Base-by-base conservation (phyloP, 2,888 invertebrate species). In the Cryptops parisi region DNA sequence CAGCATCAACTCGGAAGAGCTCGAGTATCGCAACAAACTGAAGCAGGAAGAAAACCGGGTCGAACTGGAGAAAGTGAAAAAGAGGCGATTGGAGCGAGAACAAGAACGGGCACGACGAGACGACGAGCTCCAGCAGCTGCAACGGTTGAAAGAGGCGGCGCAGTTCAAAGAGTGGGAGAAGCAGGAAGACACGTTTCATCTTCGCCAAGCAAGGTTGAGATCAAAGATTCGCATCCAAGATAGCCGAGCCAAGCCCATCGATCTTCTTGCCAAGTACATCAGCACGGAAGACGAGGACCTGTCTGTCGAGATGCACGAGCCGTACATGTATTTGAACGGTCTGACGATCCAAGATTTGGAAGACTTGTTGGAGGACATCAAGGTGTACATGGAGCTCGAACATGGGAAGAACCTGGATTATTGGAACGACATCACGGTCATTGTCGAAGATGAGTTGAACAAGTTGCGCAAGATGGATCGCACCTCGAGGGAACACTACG, bases 251-350 rank as follows among this genome's bases (percentile, higher is more conserved):
- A 98, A 98, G 66, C 96, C 98, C 0, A 98, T 99, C 60, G 98
- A 99, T 75, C 74, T 97, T 58, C 72, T 98, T 53, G 96, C 96
- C 0, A 88, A 96, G 73, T 98, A 97, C 65, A 88, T 96, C 54
- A 85, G 86, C 66, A 84, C 86, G 0, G 87, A 91, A 64, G 85
- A 87, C 62, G 78, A 83, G 59, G 86, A 87, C 50, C 85, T 93
- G 63, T 87, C 91, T 0, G 82, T 96, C 23, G 96, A 97, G 73
- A 90, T 98, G 88, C 91, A 94, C 66, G 96, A 98, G 68, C 97
- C 98, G 0, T 93, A 96, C 67, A 86, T 87, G 0, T 93, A 93
- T 67, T 76, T 98, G 1, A 87, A 90, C 65, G 94, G 96, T 0
- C 73, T 97, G 53, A 82, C 84, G 17, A 78, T 84, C 4, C 81